phyloP scores from a whole-genome alignment of 2,888 invertebrate genomes.

The Holacanthella duospinosa region DNA sequence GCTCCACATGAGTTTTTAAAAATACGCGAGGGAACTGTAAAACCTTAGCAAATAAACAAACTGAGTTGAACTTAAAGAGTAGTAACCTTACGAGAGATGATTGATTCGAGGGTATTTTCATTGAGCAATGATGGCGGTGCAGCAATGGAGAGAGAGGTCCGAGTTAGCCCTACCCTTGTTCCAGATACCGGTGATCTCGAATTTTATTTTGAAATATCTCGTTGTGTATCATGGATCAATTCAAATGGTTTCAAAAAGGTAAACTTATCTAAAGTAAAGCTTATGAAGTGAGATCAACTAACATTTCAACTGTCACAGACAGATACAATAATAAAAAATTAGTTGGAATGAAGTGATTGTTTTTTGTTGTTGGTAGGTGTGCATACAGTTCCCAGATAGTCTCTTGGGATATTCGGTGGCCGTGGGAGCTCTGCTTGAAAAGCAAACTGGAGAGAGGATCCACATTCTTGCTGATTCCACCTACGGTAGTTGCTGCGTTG shows the following conservation, averaged over 20 bases:
- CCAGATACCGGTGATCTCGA: slow-evolving; percentile 42
- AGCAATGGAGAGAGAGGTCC: slow-evolving; percentile 22
- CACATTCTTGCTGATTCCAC: slow-evolving; percentile 83
- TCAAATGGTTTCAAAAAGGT: slow-evolving; percentile 57
- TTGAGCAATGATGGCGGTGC: slow-evolving; percentile 19
- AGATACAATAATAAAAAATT: no score
- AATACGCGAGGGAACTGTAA: no score
- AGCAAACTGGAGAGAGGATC: slow-evolving; percentile 50
- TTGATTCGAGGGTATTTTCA: background rate
- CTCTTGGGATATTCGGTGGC: slow-evolving; percentile 57
- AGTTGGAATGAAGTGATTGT: slow-evolving; percentile 3
- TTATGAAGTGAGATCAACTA: background rate
- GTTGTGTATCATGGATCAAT: slow-evolving; percentile 60
- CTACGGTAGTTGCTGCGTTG: slow-evolving; percentile 85
- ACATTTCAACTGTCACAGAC: background rate
- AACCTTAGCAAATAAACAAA: no score
- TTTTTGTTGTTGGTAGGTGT: slow-evolving; percentile 52
- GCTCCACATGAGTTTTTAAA: no score
- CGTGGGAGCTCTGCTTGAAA: slow-evolving; percentile 51
- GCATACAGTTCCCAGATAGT: slow-evolving; percentile 83
- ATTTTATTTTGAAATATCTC: slow-evolving; percentile 50
- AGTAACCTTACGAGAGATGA: background rate
- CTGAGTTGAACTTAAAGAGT: no score
- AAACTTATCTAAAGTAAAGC: no score
- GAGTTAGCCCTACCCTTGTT: background rate